A percentile compares a stretch with the other conserved stretches of the same genome.
These are phyloP conservation scores for Hylia prasina DNA, from an alignment of 2,113 vertebrate genomes.

Conservation along the genomic window DNA sequence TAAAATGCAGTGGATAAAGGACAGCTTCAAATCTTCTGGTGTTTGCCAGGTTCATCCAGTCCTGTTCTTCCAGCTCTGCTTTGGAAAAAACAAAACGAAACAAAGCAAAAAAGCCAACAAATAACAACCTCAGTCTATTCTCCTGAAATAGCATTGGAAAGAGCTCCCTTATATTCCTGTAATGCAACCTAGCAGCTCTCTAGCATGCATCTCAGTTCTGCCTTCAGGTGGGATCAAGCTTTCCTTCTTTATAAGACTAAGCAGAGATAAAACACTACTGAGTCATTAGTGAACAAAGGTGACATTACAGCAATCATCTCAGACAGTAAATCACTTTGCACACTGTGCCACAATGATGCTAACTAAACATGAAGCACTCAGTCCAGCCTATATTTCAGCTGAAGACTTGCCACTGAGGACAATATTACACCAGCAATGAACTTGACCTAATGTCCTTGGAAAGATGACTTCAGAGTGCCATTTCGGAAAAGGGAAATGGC, in stretches of 20 bases:
- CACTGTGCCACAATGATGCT: neutral
- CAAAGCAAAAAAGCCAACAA: no score
- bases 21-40: neutral
- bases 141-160: neutral
- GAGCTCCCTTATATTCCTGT: neutral
- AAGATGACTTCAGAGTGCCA: neutral
- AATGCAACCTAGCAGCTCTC: neutral
- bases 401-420: neutral
- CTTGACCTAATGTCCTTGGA: neutral
- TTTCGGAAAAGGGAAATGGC: neutral
- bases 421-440: neutral
- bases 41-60: neutral
- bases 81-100: no score
- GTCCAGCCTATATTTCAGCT: neutral
- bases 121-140: neutral
- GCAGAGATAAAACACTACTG: neutral
- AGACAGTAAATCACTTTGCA: neutral
- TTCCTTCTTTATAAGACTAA: neutral
- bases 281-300: neutral
- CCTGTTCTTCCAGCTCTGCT: neutral
- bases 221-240: neutral
- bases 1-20: neutral
- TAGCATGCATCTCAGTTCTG: neutral
- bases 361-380: neutral
- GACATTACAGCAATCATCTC: neutral